Evolutionary conservation across 1,140 invertebrate genomes (phyloP), one percentile per base, ranked within the genome.

Genomic region (Lordiphosa collinella): DNA sequence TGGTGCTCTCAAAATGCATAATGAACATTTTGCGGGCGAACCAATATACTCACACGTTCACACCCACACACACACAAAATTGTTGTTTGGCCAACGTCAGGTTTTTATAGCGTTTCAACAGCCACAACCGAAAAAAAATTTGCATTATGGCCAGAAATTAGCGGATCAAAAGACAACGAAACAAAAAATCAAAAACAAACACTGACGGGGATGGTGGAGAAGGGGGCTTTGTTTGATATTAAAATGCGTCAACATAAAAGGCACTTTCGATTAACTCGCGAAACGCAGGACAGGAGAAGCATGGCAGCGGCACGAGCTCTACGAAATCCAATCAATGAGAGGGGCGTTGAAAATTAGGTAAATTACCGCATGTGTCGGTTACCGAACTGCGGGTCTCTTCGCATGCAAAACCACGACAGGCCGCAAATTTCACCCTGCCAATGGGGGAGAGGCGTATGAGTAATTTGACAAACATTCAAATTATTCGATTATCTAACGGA

Each of bases 281-380:
- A 16, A 36, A 32, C 14, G 10, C 4, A 22, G 18, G 14, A 8
- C 25, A 18, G 13, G 18, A 18, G 56, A 3, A 1, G 46, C 9
- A 43, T 36, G 52, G 54, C 38, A 37, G 53, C 48, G 48, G 36
- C 31, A 36, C 47, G 43, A 71, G 54, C 40, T 48, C 32, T 37
- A 12, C 29, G 35, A 66, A 76, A 76, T 71, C 73, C 67, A 78
- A 78, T 78, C 73, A 78, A 58, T 25, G 48, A 36, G 46, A 53
- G 18, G 53, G 35, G 56, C 73, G 40, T 53, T 53, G 67, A 78
- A 78, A 78, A 78, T 78, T 78, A 78, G 73, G 61, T 78, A 72
- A 78, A 72, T 78, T 78, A 78, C 68, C 73, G 67, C 65, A 75
- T 75, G 71, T 69, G 71, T 55, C 29, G 71, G 71, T 60, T 75